Base-by-base conservation (phyloP, 2,888 invertebrate genomes). In the Dinocampus coccinellae region DNA sequence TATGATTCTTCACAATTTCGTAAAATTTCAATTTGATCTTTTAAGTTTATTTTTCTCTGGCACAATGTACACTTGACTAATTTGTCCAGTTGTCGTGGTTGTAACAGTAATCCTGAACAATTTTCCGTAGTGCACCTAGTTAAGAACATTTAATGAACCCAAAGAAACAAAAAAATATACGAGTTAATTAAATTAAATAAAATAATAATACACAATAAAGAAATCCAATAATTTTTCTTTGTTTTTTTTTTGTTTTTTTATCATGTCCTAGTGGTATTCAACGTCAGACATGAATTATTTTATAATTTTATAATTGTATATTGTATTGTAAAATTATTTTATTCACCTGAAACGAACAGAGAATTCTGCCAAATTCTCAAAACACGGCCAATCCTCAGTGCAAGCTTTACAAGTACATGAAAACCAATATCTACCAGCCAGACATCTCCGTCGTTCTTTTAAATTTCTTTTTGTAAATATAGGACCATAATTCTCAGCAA, bases 401-500 rank as follows among this genome's bases (percentile, higher is more conserved):
- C 96, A 96, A 1, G 95, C 92, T 62, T 86, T 81, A 82, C 96
- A 96, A 53, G 90, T 89, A 81, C 96, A 96, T 64, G 89, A 88
- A 84, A 96, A 96, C 92, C 95, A 93, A 84, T 95, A 95, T 13
- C 95, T 90, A 13, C 92, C 92, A 1, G 90, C 89, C 1, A 95
- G 87, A 0, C 91, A 88, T 60, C 91, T 88, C 82, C 92, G 92
- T 3, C 96, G 89, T 61, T 92, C 91, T 26, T 86, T 85, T 3
- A 90, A 79, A 60, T 84, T 86, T 76, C 88, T 88, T 74, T 92
- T 90, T 0, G 90, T 91, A 83, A 94, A 95, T 79, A 93, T 90
- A 0, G 95, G 95, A 0, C 95, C 96, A 84, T 96, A 96, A 88
- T 95, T 95, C 82, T 96, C 96, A 0, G 93, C 92, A 0, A 95